Percentiles rank a stretch among this genome's conserved stretches.
These are phyloP conservation scores for Coleophora flavipennella DNA, from an alignment of 2,888 invertebrate species.

Conservation along the genomic window DNA sequence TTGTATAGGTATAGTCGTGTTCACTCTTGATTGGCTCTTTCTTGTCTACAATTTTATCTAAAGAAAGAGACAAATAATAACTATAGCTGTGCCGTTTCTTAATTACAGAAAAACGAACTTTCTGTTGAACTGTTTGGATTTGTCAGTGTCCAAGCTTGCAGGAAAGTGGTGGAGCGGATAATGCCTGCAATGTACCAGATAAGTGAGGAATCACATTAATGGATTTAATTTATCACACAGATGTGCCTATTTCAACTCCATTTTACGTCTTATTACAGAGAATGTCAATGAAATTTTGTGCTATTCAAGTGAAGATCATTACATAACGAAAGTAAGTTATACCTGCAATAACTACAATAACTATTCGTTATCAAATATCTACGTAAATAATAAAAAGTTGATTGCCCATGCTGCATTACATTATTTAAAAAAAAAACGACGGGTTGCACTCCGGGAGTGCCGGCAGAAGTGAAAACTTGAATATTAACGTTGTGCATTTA, in stretches of 20 bases:
- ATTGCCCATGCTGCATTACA: too few relatives aligned
- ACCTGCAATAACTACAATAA: not conserved
- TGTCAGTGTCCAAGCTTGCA: conserved; percentile 31
- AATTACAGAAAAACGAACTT: conserved; percentile 12
- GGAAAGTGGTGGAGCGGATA: conserved; percentile 27
- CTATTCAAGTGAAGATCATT: conserved; percentile 32
- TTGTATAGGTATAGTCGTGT: too few relatives aligned
- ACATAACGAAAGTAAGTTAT: conserved; percentile 32
- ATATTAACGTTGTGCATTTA: too few relatives aligned
- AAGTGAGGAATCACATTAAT: conserved; percentile 21
- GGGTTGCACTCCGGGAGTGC: too few relatives aligned
- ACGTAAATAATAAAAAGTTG: too few relatives aligned
- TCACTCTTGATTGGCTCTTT: too few relatives aligned
- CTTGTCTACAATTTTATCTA: too few relatives aligned
- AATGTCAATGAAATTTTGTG: conserved; percentile 33
- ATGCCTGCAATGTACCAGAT: conserved; percentile 21
- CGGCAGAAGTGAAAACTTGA: too few relatives aligned
- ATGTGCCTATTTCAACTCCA: conserved; percentile 3
- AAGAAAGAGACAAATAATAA: too few relatives aligned
- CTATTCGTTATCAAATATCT: too few relatives aligned
- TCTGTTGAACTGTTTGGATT: conserved; percentile 31
- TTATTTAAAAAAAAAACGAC: too few relatives aligned
- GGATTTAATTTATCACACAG: conserved; percentile 16
- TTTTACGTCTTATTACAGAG: conserved; percentile 16
- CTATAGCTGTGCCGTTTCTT: too few relatives aligned